These are phyloP conservation scores for Periophthalmus modestus DNA, from an alignment of 2,113 vertebrate species.

Conservation along the genomic window DNA sequence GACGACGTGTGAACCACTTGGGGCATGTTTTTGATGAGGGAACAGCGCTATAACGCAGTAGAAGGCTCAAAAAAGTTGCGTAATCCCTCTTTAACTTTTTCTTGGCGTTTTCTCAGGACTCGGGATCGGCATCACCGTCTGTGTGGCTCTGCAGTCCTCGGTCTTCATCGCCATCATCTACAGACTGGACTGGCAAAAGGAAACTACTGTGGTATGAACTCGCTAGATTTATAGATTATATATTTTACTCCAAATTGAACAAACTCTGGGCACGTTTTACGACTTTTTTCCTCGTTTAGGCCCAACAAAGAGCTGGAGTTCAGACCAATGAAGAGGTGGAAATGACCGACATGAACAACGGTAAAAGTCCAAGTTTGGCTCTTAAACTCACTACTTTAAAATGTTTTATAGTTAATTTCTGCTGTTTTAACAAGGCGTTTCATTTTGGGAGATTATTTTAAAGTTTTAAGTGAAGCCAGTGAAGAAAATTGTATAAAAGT, in stretches of 20 bases:
- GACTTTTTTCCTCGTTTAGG: slow-evolving; percentile 56
- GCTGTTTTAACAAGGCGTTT: too few relatives aligned
- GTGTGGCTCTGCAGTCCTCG: slow-evolving; percentile 71
- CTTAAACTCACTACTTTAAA: too few relatives aligned
- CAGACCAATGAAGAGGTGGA: slow-evolving; percentile 33
- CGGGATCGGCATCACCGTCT: slow-evolving; percentile 84
- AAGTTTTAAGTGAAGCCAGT: too few relatives aligned
- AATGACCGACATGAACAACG: slow-evolving; percentile 17
- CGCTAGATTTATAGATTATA: not conserved
- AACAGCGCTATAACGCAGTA: too few relatives aligned
- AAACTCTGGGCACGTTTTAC: too few relatives aligned
- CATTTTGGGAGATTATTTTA: too few relatives aligned
- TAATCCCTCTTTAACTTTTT: too few relatives aligned
- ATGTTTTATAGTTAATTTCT: too few relatives aligned
- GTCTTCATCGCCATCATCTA: slow-evolving; percentile 79
- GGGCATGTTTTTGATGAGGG: too few relatives aligned
- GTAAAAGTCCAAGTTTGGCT: not conserved
- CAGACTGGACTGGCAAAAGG: slow-evolving; percentile 84
- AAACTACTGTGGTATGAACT: slow-evolving; percentile 78
- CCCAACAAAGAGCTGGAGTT: slow-evolving; percentile 60
- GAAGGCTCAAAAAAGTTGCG: too few relatives aligned
- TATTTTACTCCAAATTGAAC: not conserved
- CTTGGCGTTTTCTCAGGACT: slow-evolving; percentile 79
- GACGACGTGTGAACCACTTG: too few relatives aligned
- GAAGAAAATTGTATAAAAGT: too few relatives aligned